phyloP scores from a whole-genome alignment of 2,113 vertebrate species.

The Lophius piscatorius region DNA sequence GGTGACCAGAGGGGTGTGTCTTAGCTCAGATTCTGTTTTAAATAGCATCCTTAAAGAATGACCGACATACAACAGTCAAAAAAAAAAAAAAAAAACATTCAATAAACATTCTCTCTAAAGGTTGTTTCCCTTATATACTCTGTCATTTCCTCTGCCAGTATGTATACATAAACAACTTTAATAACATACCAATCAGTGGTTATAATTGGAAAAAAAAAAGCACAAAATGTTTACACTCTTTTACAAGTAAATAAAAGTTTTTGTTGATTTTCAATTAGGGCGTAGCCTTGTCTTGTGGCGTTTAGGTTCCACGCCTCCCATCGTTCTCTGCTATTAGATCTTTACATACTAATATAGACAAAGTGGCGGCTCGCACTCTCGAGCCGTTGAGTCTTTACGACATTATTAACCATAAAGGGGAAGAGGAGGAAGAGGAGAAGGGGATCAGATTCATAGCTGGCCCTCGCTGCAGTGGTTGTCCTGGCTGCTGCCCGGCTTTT shows the following conservation, averaged over 20 bases:
- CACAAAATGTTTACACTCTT: conserved; percentile 99
- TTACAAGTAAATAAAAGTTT: conserved; percentile 99
- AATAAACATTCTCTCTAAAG: conserved; percentile 98
- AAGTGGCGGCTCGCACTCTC: conserved; percentile 92
- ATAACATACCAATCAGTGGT: conserved; percentile 99
- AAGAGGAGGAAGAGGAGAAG: conserved; percentile 60
- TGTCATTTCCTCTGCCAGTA: conserved; percentile 90
- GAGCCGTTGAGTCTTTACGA: conserved; percentile 86
- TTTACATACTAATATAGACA: conserved; percentile 99
- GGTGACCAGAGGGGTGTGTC: conserved; percentile 74
- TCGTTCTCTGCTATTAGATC: conserved; percentile 91
- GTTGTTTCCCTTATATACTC: conserved; percentile 96
- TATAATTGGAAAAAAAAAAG: conserved; percentile 97
- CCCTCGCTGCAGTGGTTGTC: conserved; percentile 87
- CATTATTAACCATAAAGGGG: conserved; percentile 59
- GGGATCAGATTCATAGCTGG: conserved; percentile 87
- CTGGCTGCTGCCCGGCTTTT: conserved; percentile 91
- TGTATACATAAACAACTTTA: conserved; percentile 97
- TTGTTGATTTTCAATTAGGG: conserved; percentile 89
- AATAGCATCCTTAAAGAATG: conserved; percentile 92
- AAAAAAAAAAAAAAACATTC: conserved; percentile 86
- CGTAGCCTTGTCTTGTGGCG: conserved; percentile 82
- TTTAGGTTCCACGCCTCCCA: conserved; percentile 26
- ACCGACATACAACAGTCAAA: conserved; percentile 93
- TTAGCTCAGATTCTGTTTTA: conserved; percentile 87